Conservation (phyloP, 2,888 invertebrate species). For the Drosophila diplacantha region DNA sequence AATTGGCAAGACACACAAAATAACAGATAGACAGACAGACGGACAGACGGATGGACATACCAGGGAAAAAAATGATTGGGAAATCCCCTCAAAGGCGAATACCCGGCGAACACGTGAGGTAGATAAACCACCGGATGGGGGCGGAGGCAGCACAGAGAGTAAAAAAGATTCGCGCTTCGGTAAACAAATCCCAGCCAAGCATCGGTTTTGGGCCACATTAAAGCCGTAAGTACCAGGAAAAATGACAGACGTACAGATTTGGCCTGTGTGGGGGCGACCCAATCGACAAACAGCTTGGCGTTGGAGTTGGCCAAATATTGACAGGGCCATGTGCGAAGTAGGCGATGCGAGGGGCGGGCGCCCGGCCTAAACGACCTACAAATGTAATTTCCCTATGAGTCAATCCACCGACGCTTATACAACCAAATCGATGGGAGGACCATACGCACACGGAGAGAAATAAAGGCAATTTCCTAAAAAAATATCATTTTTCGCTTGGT, state of each 20-base stretch:
- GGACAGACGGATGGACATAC: background rate
- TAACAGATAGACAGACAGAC: slow-evolving; percentile 15
- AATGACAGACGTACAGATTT: slow-evolving; percentile 28
- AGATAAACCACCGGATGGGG: slow-evolving; percentile 17
- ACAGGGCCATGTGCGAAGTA: slow-evolving; percentile 29
- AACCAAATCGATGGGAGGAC: slow-evolving; percentile 36
- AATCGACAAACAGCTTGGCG: slow-evolving; percentile 33
- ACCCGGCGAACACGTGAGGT: slow-evolving; percentile 25
- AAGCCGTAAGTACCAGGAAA: slow-evolving; percentile 27
- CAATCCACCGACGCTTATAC: slow-evolving; percentile 23
- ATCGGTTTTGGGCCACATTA: slow-evolving; percentile 26
- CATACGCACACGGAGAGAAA: slow-evolving; percentile 8
- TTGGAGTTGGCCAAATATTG: slow-evolving; percentile 33
- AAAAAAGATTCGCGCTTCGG: slow-evolving; percentile 48
- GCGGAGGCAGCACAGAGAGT: slow-evolving; percentile 8
- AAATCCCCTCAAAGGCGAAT: slow-evolving; percentile 44
- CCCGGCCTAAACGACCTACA: slow-evolving; percentile 35
- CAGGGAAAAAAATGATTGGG: slow-evolving; percentile 17
- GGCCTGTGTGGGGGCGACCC: slow-evolving; percentile 1
- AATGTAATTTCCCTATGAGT: slow-evolving; percentile 38
- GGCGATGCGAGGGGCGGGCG: background rate
- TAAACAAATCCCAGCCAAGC: slow-evolving; percentile 54
- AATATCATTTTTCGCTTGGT: background rate
- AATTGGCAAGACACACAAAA: slow-evolving; percentile 47
- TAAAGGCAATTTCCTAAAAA: background rate